Base-by-base conservation (phyloP, 2,888 invertebrate genomes). In the Leptinotarsa juncta region DNA sequence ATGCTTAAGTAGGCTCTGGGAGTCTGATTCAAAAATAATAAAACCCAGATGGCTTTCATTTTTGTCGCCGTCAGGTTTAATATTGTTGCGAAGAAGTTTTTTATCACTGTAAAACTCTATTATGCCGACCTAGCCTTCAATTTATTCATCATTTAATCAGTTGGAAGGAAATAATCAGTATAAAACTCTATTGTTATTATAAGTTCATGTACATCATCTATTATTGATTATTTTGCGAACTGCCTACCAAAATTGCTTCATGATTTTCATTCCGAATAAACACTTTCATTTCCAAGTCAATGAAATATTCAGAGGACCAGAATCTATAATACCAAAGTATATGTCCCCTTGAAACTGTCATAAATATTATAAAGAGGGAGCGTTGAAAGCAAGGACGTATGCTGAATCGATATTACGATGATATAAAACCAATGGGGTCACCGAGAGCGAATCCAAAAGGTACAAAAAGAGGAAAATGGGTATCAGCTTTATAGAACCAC, bases 271-370 rank as follows among this genome's bases (percentile, higher is more conserved):
- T 62, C 18, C 42, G 14, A n/a, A 62, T 62, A n/a, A 62, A 62
- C 32, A 62, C 7, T n/a, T 23, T 68, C 55, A 26, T 55, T 68
- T 68, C 18, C 23, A 32, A 26, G 23, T 10, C 50, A 48, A 68
- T 68, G 68, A 68, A 68, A 68, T 42, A 68, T 68, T 68, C 68
- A 68, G 4, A 18, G 18, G 55, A n/a, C 20, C 14, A 68, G 68
- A 68, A 68, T 68, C 55, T 23, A 68, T 68, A 68, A 68, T 48
- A 32, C 20, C 42, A 20, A 51, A 18, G 42, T 7, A 48, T 68
- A 32, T 55, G 42, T 55, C 55, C 42, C 55, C 68, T 32, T 50
- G 32, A 50, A 32, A 68, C 32, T 55, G 53, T 68, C 68, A 68
- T 68, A 42, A 68, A 68, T 68, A 68, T 68, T 18, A 49, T 23